Evolutionary conservation across 2,113 vertebrate species (phyloP).

Genomic region (Xenopus tropicalis): DNA sequence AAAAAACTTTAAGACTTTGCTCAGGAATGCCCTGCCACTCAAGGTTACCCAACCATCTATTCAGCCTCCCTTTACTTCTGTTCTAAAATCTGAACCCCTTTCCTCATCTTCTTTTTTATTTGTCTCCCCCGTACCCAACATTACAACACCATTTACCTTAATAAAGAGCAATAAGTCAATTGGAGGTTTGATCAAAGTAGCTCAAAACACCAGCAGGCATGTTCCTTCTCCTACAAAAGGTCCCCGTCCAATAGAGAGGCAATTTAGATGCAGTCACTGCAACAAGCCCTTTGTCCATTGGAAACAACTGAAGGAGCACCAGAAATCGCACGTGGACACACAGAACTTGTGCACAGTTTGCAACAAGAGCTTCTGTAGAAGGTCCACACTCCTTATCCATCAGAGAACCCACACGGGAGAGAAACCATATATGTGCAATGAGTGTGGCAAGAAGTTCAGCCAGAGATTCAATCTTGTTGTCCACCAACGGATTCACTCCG

Average conservation of each 20-base stretch:
- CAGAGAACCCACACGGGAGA: conserved; percentile 22
- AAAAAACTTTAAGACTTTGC: too few species aligned
- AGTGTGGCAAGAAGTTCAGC: conserved; percentile 13
- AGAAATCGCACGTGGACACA: conserved; percentile 5
- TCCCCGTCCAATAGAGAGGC: neutral
- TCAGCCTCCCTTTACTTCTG: too few species aligned
- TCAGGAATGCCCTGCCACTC: too few species aligned
- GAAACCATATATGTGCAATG: neutral
- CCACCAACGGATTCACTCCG: conserved; percentile 4
- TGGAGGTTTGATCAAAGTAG: too few species aligned
- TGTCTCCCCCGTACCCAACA: too few species aligned
- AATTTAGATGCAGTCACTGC: conserved; percentile 6
- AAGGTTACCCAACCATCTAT: too few species aligned
- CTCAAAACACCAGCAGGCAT: neutral
- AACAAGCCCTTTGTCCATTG: neutral
- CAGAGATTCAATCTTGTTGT: conserved; percentile 24
- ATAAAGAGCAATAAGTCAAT: too few species aligned
- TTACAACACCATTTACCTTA: too few species aligned
- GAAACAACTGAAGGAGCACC: conserved; percentile 2
- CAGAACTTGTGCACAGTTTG: conserved; percentile 7
- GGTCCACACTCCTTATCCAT: conserved; percentile 9
- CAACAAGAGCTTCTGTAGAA: conserved; percentile 9
- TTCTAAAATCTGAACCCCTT: too few species aligned
- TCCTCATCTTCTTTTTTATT: too few species aligned
- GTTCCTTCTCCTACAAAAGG: too few species aligned